Conservation (phyloP, 1,140 invertebrate species). For the Glossosoma conforme region DNA sequence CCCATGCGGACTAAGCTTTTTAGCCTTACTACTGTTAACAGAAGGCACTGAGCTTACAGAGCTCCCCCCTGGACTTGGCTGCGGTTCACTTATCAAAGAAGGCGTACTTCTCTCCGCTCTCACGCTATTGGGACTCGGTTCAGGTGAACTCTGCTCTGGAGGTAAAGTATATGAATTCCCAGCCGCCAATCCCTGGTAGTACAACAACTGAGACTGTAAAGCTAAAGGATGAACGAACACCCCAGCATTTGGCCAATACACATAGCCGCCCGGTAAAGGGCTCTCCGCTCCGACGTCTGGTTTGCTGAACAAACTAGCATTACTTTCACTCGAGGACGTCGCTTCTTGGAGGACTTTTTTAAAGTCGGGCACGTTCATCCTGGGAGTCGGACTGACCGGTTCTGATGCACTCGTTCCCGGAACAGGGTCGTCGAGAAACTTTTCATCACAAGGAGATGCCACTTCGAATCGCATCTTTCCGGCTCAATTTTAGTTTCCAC, state of each 20-base stretch:
- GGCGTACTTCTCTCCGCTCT: slow-evolving; percentile 32
- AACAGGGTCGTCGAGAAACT: slow-evolving; percentile 27
- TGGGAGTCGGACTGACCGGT: slow-evolving; percentile 25
- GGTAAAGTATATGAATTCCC: slow-evolving; percentile 27
- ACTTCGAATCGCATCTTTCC: slow-evolving; percentile 50
- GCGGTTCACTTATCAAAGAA: slow-evolving; percentile 43
- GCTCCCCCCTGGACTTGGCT: slow-evolving; percentile 24
- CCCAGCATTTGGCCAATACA: slow-evolving; percentile 66
- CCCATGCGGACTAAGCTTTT: slow-evolving; percentile 34
- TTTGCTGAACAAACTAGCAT: slow-evolving; percentile 14
- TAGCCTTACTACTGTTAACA: slow-evolving; percentile 34
- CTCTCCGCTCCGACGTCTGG: slow-evolving; percentile 28
- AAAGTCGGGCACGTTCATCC: slow-evolving; percentile 28
- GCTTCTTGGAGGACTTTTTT: slow-evolving; percentile 25
- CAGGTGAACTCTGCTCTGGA: slow-evolving; percentile 33
- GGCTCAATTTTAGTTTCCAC: slow-evolving; percentile 52
- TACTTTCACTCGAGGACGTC: slow-evolving; percentile 12
- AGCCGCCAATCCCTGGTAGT: slow-evolving; percentile 66
- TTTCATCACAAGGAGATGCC: slow-evolving; percentile 50
- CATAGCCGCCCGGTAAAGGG: slow-evolving; percentile 42
- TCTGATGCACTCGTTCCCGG: slow-evolving; percentile 29
- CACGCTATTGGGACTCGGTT: slow-evolving; percentile 37
- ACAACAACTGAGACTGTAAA: slow-evolving; percentile 63
- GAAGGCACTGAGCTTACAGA: slow-evolving; percentile 36
- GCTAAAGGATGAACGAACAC: slow-evolving; percentile 69